Base-by-base conservation (phyloP, 2,888 invertebrate species). In the Pasiphila rectangulata region DNA sequence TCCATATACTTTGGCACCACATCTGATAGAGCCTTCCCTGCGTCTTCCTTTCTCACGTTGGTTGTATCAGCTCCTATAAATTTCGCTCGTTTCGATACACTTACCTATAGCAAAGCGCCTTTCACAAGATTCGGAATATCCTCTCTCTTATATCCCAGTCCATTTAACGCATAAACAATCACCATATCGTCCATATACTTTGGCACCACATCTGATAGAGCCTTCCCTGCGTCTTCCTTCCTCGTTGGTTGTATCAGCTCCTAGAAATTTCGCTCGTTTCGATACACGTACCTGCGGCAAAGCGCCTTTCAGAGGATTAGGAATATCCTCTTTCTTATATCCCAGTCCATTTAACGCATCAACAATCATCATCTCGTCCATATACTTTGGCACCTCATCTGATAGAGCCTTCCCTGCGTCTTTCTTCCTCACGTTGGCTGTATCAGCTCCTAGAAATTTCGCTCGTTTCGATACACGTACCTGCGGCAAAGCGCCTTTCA, bases 31-130 rank as follows among this genome's bases (percentile, higher is more conserved):
- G 95, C 90, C 51, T 77, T 77, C 0, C 95, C 95, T 0, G 95
- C 95, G 72, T 97, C 92, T 90, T 34, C 67, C 40, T 61, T 50
- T 49, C 64, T 71, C n/a, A n/a, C n/a, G 46, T 92, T 92, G 0
- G 81, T 81, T 1, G 91, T 74, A 30, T 79, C 67, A 1, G 90
- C 84, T 2, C 96, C 97, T 3, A 98, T 89, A 0, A 96, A 73
- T 60, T 90, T 83, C 0, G 96, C 96, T n/a, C 94, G n/a, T n/a
- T n/a, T n/a, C n/a, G n/a, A n/a, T n/a, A n/a, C n/a, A n/a, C n/a
- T n/a, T n/a, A n/a, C n/a, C 91, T 96, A 96, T 1, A 96, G 96
- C 61, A 97, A 76, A 16, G 96, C 94, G 46, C 96, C 96, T 65
- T 94, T 90, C 0, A 97, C 96, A 40, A 97, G 82, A 9, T 82